Conservation (phyloP, 2,113 vertebrate species). For the Pontoporia blainvillei region DNA sequence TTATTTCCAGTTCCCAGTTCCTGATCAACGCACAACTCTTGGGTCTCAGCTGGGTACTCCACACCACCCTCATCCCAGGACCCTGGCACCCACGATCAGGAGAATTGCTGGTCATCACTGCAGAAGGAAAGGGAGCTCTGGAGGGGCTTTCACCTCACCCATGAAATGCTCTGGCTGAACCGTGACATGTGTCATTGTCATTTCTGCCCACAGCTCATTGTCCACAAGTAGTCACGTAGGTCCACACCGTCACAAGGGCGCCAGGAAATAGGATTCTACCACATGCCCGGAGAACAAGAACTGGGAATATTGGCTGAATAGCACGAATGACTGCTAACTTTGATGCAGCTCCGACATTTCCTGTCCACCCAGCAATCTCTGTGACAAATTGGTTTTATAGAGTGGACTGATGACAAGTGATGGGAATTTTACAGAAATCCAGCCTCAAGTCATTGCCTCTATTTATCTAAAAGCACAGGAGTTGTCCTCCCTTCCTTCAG, state of each 20-base stretch:
- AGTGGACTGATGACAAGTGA: not conserved
- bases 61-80: not conserved
- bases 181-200: not conserved
- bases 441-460: not conserved
- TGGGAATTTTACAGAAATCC: not conserved
- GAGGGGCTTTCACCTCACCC: not conserved
- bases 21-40: not conserved
- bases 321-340: too few species aligned
- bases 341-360: not conserved
- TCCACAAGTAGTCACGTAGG: not conserved
- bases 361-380: not conserved
- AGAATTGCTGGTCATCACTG: not conserved
- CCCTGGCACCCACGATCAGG: not conserved
- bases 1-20: not conserved
- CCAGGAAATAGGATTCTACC: not conserved
- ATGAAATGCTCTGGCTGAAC: not conserved
- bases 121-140: not conserved
- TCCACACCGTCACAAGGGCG: not conserved
- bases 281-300: not conserved
- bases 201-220: not conserved
- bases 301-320: not conserved
- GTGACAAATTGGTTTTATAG: not conserved
- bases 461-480: not conserved
- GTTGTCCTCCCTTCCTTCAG: not conserved
- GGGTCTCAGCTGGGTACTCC: not conserved